Evolutionary conservation across 2,888 invertebrate genomes (phyloP), one percentile per base, ranked within the genome.

Genomic region (Synergus itoensis): DNA sequence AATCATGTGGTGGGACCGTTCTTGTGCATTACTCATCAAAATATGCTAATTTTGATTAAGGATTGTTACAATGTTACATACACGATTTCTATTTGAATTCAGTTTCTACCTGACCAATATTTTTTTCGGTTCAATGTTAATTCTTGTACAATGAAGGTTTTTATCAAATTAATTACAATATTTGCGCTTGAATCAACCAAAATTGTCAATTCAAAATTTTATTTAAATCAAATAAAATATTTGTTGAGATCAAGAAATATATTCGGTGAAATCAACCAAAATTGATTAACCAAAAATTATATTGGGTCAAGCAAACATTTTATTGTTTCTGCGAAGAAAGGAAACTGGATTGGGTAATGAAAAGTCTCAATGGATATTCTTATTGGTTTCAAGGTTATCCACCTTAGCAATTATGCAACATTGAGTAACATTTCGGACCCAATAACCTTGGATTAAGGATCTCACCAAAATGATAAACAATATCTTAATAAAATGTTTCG

Each of bases 381-480:
- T 45, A 28, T 28, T 28, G 53, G 9, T 28, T 28, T 36, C 73
- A 73, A 73, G 73, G 73, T 73, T 53, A 12, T 48, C 73, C 28
- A 73, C 73, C 73, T 73, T 53, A 14, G n/a, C 7, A 45, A 14
- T 67, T 67, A 45, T 43, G 11, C 3, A 45, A 14, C 4, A 14
- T 67, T 67, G 43, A 21, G 12, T 21, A 21, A 36, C 14, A 65
- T 41, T 21, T 45, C 43, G 43, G 14, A 21, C 21, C 21, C 7
- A 21, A 45, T 28, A 21, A 67, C 60, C 21, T 21, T 2, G 12
- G 60, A 21, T 7, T n/a, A n/a, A n/a, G 53, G n/a, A 53, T n/a
- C 9, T 53, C 14, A n/a, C n/a, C 8, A n/a, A 9, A 53, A n/a
- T n/a, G 0, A 53, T 3, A 0, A 8, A 2, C 0, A 53, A n/a